phyloP scores from a whole-genome alignment of 2,797 vertebrate genomes.

The Rachycentron canadum region DNA sequence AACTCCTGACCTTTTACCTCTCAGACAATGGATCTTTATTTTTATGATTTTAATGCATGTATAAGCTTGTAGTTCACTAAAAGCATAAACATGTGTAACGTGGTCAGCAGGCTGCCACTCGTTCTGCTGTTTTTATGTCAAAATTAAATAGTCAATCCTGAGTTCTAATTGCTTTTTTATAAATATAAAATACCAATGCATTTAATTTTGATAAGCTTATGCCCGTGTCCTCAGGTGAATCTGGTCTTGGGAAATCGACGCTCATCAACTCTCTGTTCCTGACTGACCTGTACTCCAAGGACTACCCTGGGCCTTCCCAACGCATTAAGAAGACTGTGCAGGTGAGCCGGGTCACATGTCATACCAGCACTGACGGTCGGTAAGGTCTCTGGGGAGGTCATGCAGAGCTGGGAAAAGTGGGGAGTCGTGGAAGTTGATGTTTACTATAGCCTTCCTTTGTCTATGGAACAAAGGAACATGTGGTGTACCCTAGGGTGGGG shows the following conservation, averaged over 20 bases:
- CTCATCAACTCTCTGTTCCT: constrained; percentile 90
- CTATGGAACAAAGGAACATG: too few relatives aligned
- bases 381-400: too few relatives aligned
- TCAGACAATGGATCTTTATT: constrained; percentile 64
- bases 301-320: constrained; percentile 87
- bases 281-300: constrained; percentile 88
- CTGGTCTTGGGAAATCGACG: constrained; percentile 88
- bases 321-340: constrained; percentile 90
- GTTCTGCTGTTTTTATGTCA: neutral
- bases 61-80: constrained; percentile 4
- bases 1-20: constrained; percentile 63
- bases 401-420: too few relatives aligned
- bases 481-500: too few relatives aligned
- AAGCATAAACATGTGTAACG: neutral
- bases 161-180: neutral
- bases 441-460: too few relatives aligned
- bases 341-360: constrained; percentile 63
- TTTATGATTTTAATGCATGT: constrained; percentile 15
- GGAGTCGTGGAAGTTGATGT: too few relatives aligned
- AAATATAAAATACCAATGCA: neutral
- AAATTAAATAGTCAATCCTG: neutral
- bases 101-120: neutral
- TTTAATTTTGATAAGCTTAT: neutral
- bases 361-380: too few relatives aligned
- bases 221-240: constrained; percentile 83